phyloP scores from a whole-genome alignment of 2,888 invertebrate species.

The Drosophila subsilvestris region DNA sequence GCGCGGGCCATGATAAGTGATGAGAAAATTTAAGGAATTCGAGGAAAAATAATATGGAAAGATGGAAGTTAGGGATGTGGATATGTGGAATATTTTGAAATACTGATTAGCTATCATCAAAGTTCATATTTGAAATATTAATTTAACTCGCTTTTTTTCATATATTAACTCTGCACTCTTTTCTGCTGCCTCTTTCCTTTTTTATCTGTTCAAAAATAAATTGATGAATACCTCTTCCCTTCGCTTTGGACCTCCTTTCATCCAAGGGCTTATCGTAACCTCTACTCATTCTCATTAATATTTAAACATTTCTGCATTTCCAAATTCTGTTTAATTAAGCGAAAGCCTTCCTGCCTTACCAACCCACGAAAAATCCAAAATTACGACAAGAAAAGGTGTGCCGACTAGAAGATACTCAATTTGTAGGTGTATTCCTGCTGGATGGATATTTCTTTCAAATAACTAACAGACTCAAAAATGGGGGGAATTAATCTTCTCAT shows the following conservation, averaged over 20 bases:
- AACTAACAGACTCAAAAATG: too few species aligned
- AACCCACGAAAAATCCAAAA: background rate
- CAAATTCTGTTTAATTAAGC: slow-evolving; percentile 30
- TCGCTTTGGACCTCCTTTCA: background rate
- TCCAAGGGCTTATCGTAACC: background rate
- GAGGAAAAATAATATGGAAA: background rate
- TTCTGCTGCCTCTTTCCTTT: too few species aligned
- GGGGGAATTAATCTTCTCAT: background rate
- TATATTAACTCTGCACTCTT: too few species aligned
- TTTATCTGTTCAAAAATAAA: background rate
- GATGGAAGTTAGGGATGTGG: background rate
- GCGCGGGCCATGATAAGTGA: slow-evolving; percentile 18
- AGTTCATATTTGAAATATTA: background rate
- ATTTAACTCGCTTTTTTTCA: too few species aligned
- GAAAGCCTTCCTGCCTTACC: slow-evolving; percentile 1
- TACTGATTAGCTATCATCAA: background rate
- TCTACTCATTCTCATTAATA: slow-evolving; percentile 2
- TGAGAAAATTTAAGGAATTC: background rate
- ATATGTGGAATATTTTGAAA: background rate
- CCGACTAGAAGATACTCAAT: background rate
- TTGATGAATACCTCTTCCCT: background rate
- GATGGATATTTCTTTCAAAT: background rate
- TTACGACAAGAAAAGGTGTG: background rate
- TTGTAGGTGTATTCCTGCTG: background rate
- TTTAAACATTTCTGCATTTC: slow-evolving; percentile 15